Evolutionary conservation across 2,797 vertebrate species (phyloP).

Genomic region (Myotis myotis): DNA sequence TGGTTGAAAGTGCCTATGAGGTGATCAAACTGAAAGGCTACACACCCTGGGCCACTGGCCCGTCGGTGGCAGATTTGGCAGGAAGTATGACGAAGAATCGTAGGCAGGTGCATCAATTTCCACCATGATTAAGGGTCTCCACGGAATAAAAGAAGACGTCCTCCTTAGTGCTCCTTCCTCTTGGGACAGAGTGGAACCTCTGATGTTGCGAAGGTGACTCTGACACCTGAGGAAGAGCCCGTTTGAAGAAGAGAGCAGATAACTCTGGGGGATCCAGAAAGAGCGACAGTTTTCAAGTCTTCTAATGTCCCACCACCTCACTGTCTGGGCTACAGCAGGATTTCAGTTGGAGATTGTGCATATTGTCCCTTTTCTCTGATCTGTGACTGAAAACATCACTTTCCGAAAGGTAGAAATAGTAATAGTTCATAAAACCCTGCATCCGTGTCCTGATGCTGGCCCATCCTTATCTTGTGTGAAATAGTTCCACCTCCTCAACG

Average conservation of each 20-base stretch:
- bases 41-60: not conserved
- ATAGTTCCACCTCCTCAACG: not conserved
- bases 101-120: not conserved
- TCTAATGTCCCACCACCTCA: not conserved
- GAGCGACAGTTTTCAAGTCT: not conserved
- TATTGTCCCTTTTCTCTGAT: not conserved
- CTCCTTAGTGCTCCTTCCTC: not conserved
- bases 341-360: not conserved
- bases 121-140: not conserved
- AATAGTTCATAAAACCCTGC: not conserved
- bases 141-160: not conserved
- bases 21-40: not conserved
- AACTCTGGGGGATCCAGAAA: not conserved
- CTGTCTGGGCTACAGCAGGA: not conserved
- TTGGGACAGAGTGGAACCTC: not conserved
- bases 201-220: not conserved
- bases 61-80: not conserved
- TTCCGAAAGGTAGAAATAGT: not conserved
- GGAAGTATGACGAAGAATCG: not conserved
- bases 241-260: not conserved
- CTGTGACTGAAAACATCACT: not conserved
- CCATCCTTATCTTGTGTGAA: not conserved
- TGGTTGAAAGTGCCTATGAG: not conserved
- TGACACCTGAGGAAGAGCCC: not conserved
- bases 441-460: not conserved